These are phyloP conservation scores for Ceyx margarethae DNA, from an alignment of 2,113 vertebrate genomes.

Conservation along the genomic window DNA sequence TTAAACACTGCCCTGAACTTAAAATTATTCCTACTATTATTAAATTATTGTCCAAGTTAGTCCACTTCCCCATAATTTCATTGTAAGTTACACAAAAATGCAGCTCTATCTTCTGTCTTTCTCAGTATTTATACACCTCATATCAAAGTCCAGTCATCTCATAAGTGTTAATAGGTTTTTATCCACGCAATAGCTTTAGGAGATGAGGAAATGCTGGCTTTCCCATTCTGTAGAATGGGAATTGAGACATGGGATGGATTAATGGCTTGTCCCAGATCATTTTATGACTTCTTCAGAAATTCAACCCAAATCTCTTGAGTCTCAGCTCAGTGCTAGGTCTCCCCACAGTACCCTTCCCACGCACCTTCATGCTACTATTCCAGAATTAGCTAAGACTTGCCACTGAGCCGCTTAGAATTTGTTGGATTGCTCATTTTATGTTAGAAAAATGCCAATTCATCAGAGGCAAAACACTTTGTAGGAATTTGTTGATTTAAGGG, in stretches of 20 bases:
- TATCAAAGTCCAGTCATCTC: conserved; percentile 24
- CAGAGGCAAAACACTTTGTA: conserved; percentile 39
- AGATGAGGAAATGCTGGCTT: neutral
- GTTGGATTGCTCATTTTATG: conserved; percentile 52
- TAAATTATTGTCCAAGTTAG: conserved; percentile 47
- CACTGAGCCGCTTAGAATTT: conserved; percentile 36
- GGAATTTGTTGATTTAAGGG: conserved; percentile 55
- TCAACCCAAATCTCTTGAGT: conserved; percentile 39
- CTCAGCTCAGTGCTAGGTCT: neutral
- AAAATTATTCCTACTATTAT: conserved; percentile 52
- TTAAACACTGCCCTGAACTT: conserved; percentile 41
- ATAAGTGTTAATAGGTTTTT: conserved; percentile 30
- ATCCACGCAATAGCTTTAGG: neutral
- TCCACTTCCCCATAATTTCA: conserved; percentile 41
- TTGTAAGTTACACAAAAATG: conserved; percentile 25
- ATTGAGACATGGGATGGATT: neutral
- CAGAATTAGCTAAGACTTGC: conserved; percentile 55
- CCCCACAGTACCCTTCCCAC: conserved; percentile 55
- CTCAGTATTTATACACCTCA: neutral
- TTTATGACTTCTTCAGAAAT: conserved; percentile 29
- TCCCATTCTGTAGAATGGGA: conserved; percentile 3
- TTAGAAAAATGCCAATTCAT: conserved; percentile 66
- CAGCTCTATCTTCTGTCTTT: conserved; percentile 14
- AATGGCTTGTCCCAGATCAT: conserved; percentile 32
- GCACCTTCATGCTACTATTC: conserved; percentile 57